Conservation (phyloP, 2,113 vertebrate genomes). For the Oceanodroma tethys region DNA sequence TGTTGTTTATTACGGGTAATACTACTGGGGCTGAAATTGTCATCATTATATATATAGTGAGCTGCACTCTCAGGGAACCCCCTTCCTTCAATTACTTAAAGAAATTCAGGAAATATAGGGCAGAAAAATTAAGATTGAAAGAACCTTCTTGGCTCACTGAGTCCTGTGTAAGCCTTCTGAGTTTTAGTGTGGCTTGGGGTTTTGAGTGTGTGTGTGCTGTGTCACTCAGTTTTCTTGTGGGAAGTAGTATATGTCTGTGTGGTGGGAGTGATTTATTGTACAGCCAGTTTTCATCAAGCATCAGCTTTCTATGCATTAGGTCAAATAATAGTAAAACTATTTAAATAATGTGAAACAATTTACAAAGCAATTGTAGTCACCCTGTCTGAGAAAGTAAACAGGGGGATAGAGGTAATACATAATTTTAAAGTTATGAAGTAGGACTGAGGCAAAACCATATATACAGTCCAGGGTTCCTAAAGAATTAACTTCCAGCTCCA, state of each 20-base stretch:
- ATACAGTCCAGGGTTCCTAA: not conserved
- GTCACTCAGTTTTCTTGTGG: not conserved
- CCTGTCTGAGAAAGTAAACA: not conserved
- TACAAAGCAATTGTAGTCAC: not conserved
- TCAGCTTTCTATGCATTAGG: not conserved
- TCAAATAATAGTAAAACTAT: not conserved
- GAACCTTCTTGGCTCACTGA: not conserved
- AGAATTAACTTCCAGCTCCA: not conserved
- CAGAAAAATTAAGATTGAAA: not conserved
- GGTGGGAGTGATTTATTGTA: not conserved
- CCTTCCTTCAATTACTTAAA: not conserved
- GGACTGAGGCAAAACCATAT: not conserved
- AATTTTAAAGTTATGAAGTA: not conserved
- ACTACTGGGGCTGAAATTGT: not conserved
- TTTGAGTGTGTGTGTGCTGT: not conserved
- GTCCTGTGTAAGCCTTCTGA: not conserved
- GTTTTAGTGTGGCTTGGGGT: not conserved
- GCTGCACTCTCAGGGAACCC: not conserved
- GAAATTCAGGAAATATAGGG: not conserved
- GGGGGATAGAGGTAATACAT: not conserved
- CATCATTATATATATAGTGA: not conserved
- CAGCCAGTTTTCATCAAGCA: not conserved
- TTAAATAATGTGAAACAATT: not conserved
- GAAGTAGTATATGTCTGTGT: not conserved
- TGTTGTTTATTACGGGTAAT: not conserved